These are phyloP conservation scores for Trachymyrmex cornetzi DNA, from an alignment of 1,140 invertebrate species.

Conservation along the genomic window DNA sequence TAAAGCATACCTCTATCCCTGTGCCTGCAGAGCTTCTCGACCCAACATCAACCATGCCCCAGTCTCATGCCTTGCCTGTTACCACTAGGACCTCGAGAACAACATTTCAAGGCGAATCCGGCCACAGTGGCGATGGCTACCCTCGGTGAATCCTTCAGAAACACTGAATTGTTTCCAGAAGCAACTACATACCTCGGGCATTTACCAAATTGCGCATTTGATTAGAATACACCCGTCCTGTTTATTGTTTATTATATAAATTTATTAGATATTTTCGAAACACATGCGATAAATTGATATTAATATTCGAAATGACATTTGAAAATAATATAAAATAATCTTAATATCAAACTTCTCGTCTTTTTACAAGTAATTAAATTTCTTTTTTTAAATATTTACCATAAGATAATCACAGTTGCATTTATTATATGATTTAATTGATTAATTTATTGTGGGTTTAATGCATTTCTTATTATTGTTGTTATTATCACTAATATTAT, in stretches of 20 bases:
- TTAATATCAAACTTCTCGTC: background rate
- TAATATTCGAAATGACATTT: background rate
- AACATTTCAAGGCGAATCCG: constrained; percentile 24
- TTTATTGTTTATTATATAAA: background rate
- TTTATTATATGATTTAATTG: background rate
- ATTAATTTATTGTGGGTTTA: background rate
- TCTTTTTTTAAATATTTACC: background rate
- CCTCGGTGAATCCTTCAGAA: constrained; percentile 32
- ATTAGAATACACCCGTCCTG: background rate
- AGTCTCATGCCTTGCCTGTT: constrained; percentile 59
- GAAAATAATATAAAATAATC: no score
- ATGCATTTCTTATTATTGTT: background rate
- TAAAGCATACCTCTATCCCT: constrained; percentile 78
- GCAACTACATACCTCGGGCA: constrained; percentile 39
- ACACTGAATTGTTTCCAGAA: constrained; percentile 58
- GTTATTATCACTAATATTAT: background rate
- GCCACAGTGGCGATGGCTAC: constrained; percentile 22
- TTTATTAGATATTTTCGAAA: background rate
- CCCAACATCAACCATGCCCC: constrained; percentile 55
- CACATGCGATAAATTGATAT: background rate
- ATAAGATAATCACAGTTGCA: background rate
- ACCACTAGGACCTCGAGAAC: constrained; percentile 40
- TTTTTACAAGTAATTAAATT: background rate
- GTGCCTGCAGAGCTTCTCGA: constrained; percentile 56
- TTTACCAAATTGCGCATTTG: constrained; percentile 50